A percentile compares a stretch with the other conserved stretches of the same genome.
Evolutionary conservation across 2,797 vertebrate genomes (phyloP).

Genomic region (Octomys mimax): DNA sequence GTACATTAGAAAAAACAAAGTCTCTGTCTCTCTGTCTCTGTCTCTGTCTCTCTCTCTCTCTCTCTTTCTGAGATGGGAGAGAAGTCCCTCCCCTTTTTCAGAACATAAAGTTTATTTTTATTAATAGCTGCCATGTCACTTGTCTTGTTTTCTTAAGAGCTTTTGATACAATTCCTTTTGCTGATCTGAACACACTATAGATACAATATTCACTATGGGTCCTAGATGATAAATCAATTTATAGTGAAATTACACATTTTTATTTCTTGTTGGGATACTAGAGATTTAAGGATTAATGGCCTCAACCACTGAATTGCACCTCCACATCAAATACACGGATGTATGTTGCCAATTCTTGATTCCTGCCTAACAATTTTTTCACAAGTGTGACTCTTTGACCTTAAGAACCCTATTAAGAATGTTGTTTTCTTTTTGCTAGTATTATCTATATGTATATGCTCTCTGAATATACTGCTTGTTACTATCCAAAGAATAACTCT

Average conservation of each 20-base stretch:
- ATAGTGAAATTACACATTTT: slow-evolving; percentile 68
- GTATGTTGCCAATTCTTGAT: slow-evolving; percentile 58
- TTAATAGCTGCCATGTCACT: slow-evolving; percentile 76
- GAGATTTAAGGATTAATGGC: not conserved
- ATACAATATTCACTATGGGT: slow-evolving; percentile 58
- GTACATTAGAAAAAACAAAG: slow-evolving; percentile 76
- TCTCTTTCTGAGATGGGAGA: not conserved
- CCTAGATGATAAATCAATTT: slow-evolving; percentile 32
- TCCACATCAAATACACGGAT: slow-evolving; percentile 50
- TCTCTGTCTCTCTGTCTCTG: slow-evolving; percentile 56
- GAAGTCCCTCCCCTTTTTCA: slow-evolving; percentile 77
- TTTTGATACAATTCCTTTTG: slow-evolving; percentile 40
- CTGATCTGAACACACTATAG: not conserved
- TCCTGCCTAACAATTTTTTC: slow-evolving; percentile 64
- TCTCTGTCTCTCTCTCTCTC: too few relatives aligned
- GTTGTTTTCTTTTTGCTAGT: slow-evolving; percentile 66
- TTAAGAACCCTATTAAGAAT: slow-evolving; percentile 31
- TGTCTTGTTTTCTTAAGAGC: slow-evolving; percentile 20
- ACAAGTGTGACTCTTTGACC: slow-evolving; percentile 68
- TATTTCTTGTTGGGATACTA: not conserved
- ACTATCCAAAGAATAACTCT: slow-evolving; percentile 36
- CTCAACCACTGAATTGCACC: not conserved
- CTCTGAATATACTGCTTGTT: slow-evolving; percentile 31
- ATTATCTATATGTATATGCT: not conserved
- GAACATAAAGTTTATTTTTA: slow-evolving; percentile 83